Evolutionary conservation across 2,888 invertebrate species (phyloP).

Genomic region (Caenorhabditis plicata): DNA sequence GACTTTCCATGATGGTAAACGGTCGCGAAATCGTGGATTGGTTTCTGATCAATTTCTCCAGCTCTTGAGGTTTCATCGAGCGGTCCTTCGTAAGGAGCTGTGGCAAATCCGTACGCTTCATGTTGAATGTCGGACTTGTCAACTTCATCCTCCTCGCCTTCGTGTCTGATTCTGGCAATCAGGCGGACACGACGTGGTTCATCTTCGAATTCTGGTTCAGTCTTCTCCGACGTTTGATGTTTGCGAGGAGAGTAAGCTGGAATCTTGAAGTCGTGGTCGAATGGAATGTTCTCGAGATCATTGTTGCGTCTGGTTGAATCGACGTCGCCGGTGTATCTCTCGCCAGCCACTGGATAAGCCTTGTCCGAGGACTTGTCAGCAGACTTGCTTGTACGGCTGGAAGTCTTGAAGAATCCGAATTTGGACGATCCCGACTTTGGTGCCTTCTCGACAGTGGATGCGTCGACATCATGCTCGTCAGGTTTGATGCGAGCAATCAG

Average conservation of each 20-base stretch:
- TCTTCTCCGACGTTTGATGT: neutral
- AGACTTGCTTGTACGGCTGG: too few relatives aligned
- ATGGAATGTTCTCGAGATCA: conserved; percentile 16
- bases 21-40: conserved; percentile 14
- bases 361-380: conserved; percentile 1
- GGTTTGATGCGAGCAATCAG: conserved; percentile 17
- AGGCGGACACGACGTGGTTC: neutral
- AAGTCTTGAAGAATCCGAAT: conserved; percentile 14
- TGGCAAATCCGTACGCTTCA: conserved; percentile 13
- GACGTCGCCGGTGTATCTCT: conserved; percentile 11
- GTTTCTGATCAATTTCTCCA: conserved; percentile 21
- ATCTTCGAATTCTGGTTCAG: conserved; percentile 3
- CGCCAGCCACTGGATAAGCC: conserved; percentile 12
- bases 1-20: conserved; percentile 37
- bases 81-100: conserved; percentile 20
- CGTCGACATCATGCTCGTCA: neutral
- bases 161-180: conserved; percentile 23
- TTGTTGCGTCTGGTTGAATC: conserved; percentile 6
- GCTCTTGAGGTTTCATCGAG: conserved; percentile 21
- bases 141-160: conserved; percentile 36
- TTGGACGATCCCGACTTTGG: conserved; percentile 8
- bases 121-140: too few relatives aligned
- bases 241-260: conserved; percentile 13
- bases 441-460: conserved; percentile 1
- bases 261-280: conserved; percentile 10